These are phyloP conservation scores for Tachina grossa DNA, from an alignment of 2,888 invertebrate genomes.

Conservation along the genomic window DNA sequence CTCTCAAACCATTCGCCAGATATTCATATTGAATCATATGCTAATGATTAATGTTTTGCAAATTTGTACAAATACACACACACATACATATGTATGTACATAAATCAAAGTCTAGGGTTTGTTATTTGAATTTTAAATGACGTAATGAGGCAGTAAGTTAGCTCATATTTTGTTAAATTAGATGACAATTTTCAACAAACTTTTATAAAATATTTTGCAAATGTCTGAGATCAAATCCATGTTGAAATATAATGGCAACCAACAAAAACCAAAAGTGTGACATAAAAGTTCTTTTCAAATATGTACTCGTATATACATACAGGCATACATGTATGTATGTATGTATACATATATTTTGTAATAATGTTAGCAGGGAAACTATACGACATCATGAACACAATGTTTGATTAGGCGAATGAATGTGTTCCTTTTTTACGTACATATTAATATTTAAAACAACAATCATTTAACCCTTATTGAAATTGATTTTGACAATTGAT, in stretches of 20 bases:
- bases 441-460: slow-evolving; percentile 30
- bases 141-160: background rate
- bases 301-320: background rate
- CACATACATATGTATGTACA: too few species aligned
- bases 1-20: background rate
- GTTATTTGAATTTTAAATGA: background rate
- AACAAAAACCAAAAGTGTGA: slow-evolving; percentile 24
- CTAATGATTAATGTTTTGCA: slow-evolving; percentile 59
- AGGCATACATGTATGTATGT: background rate
- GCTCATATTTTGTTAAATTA: background rate
- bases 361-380: slow-evolving; percentile 12
- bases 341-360: background rate
- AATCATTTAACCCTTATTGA: slow-evolving; percentile 69
- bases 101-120: background rate
- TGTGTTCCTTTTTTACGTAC: background rate
- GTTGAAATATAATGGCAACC: slow-evolving; percentile 32
- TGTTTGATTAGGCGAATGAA: background rate
- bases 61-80: slow-evolving; percentile 10
- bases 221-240: background rate
- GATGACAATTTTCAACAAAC: background rate
- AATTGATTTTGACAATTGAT: slow-evolving; percentile 67
- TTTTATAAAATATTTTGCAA: background rate
- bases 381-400: background rate
- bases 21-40: slow-evolving; percentile 44
- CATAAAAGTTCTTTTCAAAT: slow-evolving; percentile 27